Evolutionary conservation across 2,113 vertebrate genomes (phyloP), one percentile per base, ranked within the genome.

Genomic region (Eulemur macaco): DNA sequence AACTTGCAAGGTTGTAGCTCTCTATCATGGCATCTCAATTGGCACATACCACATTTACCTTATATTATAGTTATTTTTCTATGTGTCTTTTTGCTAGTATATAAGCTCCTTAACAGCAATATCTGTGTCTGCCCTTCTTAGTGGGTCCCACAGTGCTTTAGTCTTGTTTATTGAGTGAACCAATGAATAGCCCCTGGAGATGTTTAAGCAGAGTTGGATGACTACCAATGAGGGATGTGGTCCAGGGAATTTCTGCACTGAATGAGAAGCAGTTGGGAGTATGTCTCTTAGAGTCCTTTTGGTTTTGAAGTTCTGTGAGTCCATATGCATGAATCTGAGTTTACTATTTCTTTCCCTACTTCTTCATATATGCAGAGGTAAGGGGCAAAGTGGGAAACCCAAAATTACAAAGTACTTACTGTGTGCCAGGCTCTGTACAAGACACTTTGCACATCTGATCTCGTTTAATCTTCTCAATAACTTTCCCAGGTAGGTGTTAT

Each of bases 121-220:
- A 87, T 88, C 66, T 73, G 52, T 52, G 82, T 50, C 81, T 92
- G 91, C 42, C 50, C 69, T 96, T 89, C 82, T 95, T 86, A 96
- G 93, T 80, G 58, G 63, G 58, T 87, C 96, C 96, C 94, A 56
- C 25, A 86, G 91, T 88, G 88, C 87, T 77, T 97, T 96, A 88
- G 86, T 96, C 81, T 92, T 95, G n/a, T 94, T 97, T 90, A 91
- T 93, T 91, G 92, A 95, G 68, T 91, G 89, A 95, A 66, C 78
- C 73, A 54, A 31, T 89, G 93, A 97, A 86, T 60, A 58, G 89
- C 45, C 96, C 83, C 96, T 83, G 29, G 96, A 96, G 96, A 96
- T 86, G 74, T 84, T 86, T 89, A 86, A 94, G 86, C 93, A 96
- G 89, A 96, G 45, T 58, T 94, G 96, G 91, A 96, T 95, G 94